Base-by-base conservation (phyloP, 2,888 invertebrate genomes). In the Teinopalpus imperialis region DNA sequence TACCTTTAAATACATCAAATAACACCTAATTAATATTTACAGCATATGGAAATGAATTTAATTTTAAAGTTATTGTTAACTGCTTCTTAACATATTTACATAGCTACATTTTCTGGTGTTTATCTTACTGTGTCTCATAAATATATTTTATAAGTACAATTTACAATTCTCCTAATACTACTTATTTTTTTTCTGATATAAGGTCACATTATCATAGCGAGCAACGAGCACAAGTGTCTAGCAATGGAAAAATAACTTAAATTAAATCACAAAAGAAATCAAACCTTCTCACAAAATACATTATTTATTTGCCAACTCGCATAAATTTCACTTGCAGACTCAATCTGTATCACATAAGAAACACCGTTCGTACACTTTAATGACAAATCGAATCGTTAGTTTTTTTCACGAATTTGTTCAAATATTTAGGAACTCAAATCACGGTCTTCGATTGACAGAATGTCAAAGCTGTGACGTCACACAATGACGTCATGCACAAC, bases 391-490 rank as follows among this genome's bases (percentile, higher is more conserved):
- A 48, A 48, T 51, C 37, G 57, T 60, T 61, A 66, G 67, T 64
- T 65, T 63, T 57, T 52, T 58, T 45, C 45, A 46, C 54, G 52
- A 61, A 61, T 59, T 61, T 67, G 65, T 79, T 70, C 68, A 70
- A 73, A 66, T 53, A 69, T 74, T 87, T 89, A 89, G 89, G 88
- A 89, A 90, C 89, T 89, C 76, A 83, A 81, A 74, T 82, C 78
- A 77, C 89, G 87, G 82, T 88, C 85, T 76, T 89, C 88, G 57
- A 87, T 73, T 62, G 89, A 89, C 73, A 90, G 81, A 81, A 89
- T 85, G 67, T 90, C 90, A 63, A 89, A 89, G 74, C 90, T 90
- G 72, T 91, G 91, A 81, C 90, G 92, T 92, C 92, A 92, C 90
- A 92, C 92, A 53, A 92, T 90, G 53, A 92, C 91, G 64, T 91